Conservation (phyloP, 2,888 invertebrate species). For the Idaea aversata region DNA sequence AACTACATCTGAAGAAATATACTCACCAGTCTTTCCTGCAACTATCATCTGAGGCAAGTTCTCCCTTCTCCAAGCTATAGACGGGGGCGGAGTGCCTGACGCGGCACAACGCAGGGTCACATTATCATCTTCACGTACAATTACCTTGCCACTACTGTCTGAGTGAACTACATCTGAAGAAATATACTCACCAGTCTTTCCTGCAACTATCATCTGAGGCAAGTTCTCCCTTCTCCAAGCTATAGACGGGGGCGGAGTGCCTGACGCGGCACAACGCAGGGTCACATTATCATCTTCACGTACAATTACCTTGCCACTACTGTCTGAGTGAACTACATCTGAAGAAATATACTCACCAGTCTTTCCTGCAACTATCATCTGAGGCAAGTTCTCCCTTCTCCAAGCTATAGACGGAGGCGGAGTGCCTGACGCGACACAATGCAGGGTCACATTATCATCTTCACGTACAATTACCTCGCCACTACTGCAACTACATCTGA, state of each 20-base stretch:
- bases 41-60: too few relatives aligned
- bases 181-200: constrained; percentile 39
- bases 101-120: too few relatives aligned
- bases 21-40: too few relatives aligned
- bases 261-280: constrained; percentile 88
- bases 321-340: constrained; percentile 85
- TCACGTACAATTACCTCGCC: constrained; percentile 88
- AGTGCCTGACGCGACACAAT: too few relatives aligned
- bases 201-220: constrained; percentile 65
- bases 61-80: too few relatives aligned
- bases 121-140: too few relatives aligned
- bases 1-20: too few relatives aligned
- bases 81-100: too few relatives aligned
- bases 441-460: constrained; percentile 76
- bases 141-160: too few relatives aligned
- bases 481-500: constrained; percentile 71
- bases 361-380: too few relatives aligned
- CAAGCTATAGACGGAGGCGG: too few relatives aligned
- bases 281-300: constrained; percentile 89
- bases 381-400: too few relatives aligned
- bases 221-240: constrained; percentile 89
- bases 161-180: neutral
- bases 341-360: constrained; percentile 75
- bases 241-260: constrained; percentile 87
- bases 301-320: constrained; percentile 87